Conservation (phyloP, 2,113 vertebrate genomes). For the Bubo scandiacus region DNA sequence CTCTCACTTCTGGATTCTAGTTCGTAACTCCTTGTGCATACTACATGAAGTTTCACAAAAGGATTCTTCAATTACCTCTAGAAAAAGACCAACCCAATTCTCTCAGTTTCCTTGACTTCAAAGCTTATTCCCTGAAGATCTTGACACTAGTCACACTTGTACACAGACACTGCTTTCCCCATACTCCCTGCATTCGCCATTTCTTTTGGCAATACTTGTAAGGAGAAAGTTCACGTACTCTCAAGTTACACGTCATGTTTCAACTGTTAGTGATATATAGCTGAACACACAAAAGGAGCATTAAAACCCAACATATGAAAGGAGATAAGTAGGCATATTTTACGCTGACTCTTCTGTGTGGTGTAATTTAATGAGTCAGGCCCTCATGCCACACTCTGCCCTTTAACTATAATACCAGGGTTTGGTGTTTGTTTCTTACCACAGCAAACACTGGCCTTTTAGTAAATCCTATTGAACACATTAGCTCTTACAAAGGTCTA, state of each 20-base stretch:
- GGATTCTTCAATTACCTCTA: background rate
- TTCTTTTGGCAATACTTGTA: background rate
- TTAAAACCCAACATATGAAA: background rate
- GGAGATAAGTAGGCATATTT: background rate
- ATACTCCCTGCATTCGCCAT: background rate
- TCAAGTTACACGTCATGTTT: background rate
- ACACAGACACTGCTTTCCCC: background rate
- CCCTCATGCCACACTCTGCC: background rate
- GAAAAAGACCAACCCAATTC: background rate
- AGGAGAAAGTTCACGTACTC: background rate
- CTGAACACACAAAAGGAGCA: background rate
- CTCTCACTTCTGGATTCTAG: background rate
- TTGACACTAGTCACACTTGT: background rate
- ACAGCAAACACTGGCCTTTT: background rate
- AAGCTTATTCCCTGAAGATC: background rate
- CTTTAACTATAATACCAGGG: background rate
- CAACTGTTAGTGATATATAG: fast-evolving
- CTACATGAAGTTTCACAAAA: background rate
- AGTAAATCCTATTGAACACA: background rate
- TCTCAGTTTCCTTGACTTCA: background rate
- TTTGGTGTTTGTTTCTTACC: background rate
- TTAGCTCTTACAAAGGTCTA: background rate
- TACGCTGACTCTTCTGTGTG: background rate
- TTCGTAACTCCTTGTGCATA: background rate
- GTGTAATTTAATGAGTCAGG: background rate